phyloP scores from a whole-genome alignment of 2,888 invertebrate species.

The Monopis laevigella region DNA sequence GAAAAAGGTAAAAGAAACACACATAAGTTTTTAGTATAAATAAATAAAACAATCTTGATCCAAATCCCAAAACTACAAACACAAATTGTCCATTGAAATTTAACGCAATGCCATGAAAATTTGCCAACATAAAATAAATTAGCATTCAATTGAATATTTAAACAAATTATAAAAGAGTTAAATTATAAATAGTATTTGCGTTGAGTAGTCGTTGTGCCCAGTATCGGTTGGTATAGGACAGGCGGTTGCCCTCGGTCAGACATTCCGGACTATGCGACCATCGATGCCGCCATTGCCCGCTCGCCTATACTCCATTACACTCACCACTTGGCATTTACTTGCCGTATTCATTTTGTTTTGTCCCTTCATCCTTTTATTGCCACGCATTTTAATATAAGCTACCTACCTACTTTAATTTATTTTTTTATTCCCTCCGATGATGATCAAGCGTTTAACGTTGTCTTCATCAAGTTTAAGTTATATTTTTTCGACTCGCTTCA shows the following conservation, averaged over 20 bases:
- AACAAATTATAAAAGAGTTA: too few relatives aligned
- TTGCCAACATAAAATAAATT: too few relatives aligned
- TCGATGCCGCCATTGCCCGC: constrained; percentile 10
- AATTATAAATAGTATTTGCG: neutral
- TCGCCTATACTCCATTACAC: constrained; percentile 22
- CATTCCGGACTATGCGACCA: constrained; percentile 23
- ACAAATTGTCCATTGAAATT: too few relatives aligned
- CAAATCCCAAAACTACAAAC: too few relatives aligned
- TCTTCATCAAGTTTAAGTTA: constrained; percentile 7
- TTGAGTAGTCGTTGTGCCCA: constrained; percentile 1
- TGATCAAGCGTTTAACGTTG: constrained; percentile 10
- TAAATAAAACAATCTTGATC: too few relatives aligned
- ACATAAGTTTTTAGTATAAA: too few relatives aligned
- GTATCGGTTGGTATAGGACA: constrained; percentile 7
- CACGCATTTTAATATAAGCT: constrained; percentile 9
- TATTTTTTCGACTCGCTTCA: constrained; percentile 6
- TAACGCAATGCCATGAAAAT: too few relatives aligned
- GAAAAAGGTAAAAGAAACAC: too few relatives aligned
- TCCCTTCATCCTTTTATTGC: constrained; percentile 17
- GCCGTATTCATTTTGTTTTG: constrained; percentile 24
- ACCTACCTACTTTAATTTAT: constrained; percentile 12
- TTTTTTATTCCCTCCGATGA: constrained; percentile 7
- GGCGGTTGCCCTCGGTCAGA: constrained; percentile 16
- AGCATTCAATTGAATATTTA: too few relatives aligned
- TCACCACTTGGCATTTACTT: constrained; percentile 21